Evolutionary conservation across 1,140 invertebrate species (phyloP).

Genomic region (Gryon sp.): DNA sequence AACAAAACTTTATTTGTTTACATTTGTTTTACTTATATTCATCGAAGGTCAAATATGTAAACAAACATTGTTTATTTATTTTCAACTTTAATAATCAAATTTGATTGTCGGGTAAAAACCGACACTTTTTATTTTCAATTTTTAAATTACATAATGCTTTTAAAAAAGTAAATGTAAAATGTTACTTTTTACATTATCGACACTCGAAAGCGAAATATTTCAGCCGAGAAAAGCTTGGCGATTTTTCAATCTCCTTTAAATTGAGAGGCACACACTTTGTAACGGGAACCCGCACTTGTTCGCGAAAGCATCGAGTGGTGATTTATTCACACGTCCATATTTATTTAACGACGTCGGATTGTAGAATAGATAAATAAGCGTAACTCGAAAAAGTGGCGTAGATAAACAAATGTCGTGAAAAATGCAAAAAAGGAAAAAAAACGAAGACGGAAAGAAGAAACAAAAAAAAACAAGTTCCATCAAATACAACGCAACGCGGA

Average conservation of each 20-base stretch:
- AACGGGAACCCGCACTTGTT: slow-evolving; percentile 24
- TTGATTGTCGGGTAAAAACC: no score
- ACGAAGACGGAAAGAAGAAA: slow-evolving; percentile 14
- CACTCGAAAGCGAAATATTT: no score
- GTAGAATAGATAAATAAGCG: slow-evolving; percentile 37
- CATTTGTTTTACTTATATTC: no score
- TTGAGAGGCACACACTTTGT: slow-evolving; percentile 8
- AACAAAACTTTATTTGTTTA: no score
- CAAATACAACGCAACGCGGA: slow-evolving; percentile 1
- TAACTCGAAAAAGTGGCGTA: slow-evolving; percentile 24
- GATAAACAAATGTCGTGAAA: slow-evolving; percentile 40
- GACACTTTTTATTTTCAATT: no score
- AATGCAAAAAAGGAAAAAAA: slow-evolving; percentile 29
- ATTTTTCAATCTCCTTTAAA: slow-evolving; percentile 19
- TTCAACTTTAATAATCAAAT: no score
- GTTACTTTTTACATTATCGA: no score
- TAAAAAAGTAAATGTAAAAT: no score
- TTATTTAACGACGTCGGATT: slow-evolving; percentile 39
- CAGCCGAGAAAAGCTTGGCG: no score
- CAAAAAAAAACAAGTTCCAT: background rate
- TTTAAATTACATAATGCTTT: no score
- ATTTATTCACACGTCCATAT: slow-evolving; percentile 39
- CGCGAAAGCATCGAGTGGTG: slow-evolving; percentile 12
- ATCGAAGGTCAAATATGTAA: no score
- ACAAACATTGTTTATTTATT: no score